These are phyloP conservation scores for Halichoerus grypus DNA, from an alignment of 2,113 vertebrate species.

Conservation along the genomic window DNA sequence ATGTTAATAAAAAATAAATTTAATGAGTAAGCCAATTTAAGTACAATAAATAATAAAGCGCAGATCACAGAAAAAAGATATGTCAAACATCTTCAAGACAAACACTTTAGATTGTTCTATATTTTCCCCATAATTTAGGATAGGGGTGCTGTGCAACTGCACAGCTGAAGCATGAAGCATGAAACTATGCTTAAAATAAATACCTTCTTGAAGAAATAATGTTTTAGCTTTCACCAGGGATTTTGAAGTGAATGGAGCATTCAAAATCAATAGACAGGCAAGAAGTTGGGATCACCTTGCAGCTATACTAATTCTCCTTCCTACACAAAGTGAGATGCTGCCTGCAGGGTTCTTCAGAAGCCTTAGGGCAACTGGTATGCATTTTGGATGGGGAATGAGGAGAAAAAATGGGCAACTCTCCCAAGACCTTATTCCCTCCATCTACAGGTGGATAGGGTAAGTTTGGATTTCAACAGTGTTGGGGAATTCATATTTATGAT, in stretches of 20 bases:
- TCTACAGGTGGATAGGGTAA: not conserved
- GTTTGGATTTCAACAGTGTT: not conserved
- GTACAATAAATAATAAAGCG: conserved; percentile 22
- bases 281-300: not conserved
- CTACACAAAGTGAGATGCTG: conserved; percentile 50
- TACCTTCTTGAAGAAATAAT: not conserved
- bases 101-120: not conserved
- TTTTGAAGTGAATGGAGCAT: not conserved
- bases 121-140: conserved; percentile 22
- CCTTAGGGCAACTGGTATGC: conserved; percentile 18
- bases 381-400: conserved; percentile 51
- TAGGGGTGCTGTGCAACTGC: not conserved
- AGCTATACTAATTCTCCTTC: conserved; percentile 29
- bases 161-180: not conserved
- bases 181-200: conserved; percentile 28
- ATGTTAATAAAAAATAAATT: conserved; percentile 11
- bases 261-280: conserved; percentile 55
- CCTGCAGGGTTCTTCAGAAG: conserved; percentile 48
- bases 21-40: conserved; percentile 15
- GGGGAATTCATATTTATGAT: not conserved
- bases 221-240: conserved; percentile 51
- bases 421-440: not conserved
- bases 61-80: not conserved
- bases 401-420: not conserved
- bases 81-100: not conserved